A percentile compares a stretch with the other conserved stretches of the same genome.
phyloP scores from a whole-genome alignment of 2,797 vertebrate genomes.

The Lateolabrax maculatus region DNA sequence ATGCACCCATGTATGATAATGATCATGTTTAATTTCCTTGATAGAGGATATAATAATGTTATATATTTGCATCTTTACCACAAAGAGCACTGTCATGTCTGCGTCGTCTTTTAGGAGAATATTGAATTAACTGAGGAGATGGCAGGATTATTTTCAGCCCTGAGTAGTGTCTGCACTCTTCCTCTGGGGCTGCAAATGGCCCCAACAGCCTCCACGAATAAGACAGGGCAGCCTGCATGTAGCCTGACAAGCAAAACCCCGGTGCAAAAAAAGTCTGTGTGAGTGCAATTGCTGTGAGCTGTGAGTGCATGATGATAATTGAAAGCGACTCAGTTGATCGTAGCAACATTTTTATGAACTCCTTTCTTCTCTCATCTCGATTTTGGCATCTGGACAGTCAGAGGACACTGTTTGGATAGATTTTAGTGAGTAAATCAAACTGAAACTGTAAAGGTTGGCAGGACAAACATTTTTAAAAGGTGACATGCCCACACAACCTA shows the following conservation, averaged over 20 bases:
- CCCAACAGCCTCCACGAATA: slow-evolving; percentile 4
- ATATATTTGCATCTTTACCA: neutral
- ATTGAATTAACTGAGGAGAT: neutral
- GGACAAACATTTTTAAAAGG: neutral
- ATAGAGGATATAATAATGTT: neutral
- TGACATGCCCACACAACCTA: neutral
- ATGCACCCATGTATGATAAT: no score
- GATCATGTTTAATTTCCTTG: neutral
- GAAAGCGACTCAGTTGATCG: neutral
- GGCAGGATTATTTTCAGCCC: neutral
- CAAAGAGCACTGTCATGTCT: neutral
- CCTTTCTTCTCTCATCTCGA: neutral
- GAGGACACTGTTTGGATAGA: no score
- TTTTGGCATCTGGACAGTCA: neutral
- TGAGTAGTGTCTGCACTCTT: neutral
- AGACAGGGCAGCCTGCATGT: slow-evolving; percentile 9
- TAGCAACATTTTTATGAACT: neutral
- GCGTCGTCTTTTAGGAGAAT: neutral
- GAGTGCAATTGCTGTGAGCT: neutral
- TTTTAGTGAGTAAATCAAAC: neutral
- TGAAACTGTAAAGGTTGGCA: neutral
- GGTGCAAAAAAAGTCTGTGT: neutral
- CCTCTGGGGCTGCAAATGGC: neutral
- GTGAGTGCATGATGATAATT: neutral
- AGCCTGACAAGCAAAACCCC: slow-evolving; percentile 5